Percentiles rank a stretch among this genome's conserved stretches.
These are phyloP conservation scores for Halcyon leucocephala DNA, from an alignment of 2,797 vertebrate species.

Conservation along the genomic window DNA sequence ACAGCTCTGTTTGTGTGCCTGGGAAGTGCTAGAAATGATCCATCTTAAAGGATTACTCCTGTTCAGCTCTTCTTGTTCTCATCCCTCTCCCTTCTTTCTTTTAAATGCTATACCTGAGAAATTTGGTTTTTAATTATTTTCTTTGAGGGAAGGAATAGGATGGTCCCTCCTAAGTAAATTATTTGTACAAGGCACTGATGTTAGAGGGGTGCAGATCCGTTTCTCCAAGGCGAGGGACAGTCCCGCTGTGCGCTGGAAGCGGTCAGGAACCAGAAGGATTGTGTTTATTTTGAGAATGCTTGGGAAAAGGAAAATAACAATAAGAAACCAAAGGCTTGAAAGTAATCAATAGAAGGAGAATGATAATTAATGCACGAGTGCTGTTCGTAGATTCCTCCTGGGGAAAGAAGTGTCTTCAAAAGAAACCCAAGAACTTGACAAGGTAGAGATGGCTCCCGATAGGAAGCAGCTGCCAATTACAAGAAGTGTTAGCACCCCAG, in stretches of 20 bases:
- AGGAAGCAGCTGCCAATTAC: background rate
- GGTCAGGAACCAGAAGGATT: background rate
- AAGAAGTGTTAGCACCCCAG: rapidly evolving
- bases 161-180: background rate
- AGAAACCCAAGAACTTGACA: rapidly evolving
- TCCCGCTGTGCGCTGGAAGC: background rate
- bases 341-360: background rate
- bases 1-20: rapidly evolving
- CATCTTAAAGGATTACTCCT: background rate
- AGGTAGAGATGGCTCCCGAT: background rate
- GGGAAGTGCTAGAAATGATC: background rate
- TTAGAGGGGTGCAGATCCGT: rapidly evolving
- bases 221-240: rapidly evolving
- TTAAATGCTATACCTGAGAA: background rate
- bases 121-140: background rate
- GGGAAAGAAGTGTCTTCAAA: background rate
- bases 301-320: background rate
- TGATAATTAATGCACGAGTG: background rate
- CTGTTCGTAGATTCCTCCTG: background rate
- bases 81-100: background rate
- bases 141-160: background rate
- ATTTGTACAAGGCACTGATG: rapidly evolving
- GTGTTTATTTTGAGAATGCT: background rate
- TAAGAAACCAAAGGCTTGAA: background rate
- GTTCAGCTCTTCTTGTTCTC: background rate